phyloP scores from a whole-genome alignment of 2,888 invertebrate species.

The Acanthosepion lycidas region DNA sequence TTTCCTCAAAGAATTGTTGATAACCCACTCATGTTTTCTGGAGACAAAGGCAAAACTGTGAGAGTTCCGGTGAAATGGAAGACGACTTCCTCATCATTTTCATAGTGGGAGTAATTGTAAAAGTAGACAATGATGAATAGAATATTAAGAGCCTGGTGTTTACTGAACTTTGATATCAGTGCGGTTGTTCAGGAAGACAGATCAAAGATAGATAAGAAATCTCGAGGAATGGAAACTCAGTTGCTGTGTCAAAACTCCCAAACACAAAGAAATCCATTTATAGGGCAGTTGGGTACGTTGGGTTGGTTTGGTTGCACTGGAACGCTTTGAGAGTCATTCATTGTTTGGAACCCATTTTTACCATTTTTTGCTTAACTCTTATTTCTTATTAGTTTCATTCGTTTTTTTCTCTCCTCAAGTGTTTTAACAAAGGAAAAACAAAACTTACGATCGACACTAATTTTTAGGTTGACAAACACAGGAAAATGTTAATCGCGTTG shows the following conservation, averaged over 20 bases:
- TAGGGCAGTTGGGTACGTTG: not conserved
- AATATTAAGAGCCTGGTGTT: not conserved
- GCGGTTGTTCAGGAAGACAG: constrained; percentile 33
- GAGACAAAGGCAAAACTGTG: constrained; percentile 24
- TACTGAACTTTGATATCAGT: not conserved
- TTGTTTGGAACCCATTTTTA: constrained; percentile 2
- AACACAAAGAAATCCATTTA: constrained; percentile 15
- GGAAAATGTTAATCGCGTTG: not conserved
- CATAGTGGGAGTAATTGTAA: not conserved
- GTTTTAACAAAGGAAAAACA: not conserved
- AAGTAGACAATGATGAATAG: constrained; percentile 15
- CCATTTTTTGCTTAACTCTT: not conserved
- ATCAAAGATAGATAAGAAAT: constrained; percentile 21
- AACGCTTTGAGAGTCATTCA: not conserved
- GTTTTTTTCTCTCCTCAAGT: not conserved
- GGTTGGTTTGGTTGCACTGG: not conserved
- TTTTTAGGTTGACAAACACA: not conserved
- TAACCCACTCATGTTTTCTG: not conserved
- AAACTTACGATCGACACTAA: not conserved
- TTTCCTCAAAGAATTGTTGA: not conserved
- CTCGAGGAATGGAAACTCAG: not conserved
- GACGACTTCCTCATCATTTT: not conserved
- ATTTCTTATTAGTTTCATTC: not conserved
- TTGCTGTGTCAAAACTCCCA: not conserved
- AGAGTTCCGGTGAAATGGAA: not conserved